A percentile compares a stretch with the other conserved stretches of the same genome.
phyloP scores from a whole-genome alignment of 2,888 invertebrate species.

The Conchocele bisecta region DNA sequence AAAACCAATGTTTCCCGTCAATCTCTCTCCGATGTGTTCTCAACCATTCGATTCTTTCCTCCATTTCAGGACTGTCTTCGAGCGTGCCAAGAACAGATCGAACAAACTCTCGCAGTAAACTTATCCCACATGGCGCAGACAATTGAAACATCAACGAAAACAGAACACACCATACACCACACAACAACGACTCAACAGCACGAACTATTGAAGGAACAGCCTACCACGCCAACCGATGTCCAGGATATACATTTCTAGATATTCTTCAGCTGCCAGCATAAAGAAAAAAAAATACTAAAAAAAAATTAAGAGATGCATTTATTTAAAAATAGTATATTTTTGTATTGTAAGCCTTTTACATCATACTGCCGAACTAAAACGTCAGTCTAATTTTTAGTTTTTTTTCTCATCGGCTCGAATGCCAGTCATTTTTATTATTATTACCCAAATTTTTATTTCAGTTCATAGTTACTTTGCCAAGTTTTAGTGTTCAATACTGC shows the following conservation, averaged over 20 bases:
- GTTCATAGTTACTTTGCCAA: too few species aligned
- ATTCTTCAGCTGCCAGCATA: conserved; percentile 5
- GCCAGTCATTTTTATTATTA: too few species aligned
- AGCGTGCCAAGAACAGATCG: conserved; percentile 81
- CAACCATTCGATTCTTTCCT: too few species aligned
- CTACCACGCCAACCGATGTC: conserved; percentile 93
- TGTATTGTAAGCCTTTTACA: too few species aligned
- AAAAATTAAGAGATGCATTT: too few species aligned
- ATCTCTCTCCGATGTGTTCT: too few species aligned
- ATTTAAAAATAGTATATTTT: too few species aligned
- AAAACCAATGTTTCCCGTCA: not conserved
- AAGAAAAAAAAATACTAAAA: conserved; percentile 17
- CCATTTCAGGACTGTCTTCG: conserved; percentile 80
- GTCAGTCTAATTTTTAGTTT: too few species aligned
- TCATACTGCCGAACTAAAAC: too few species aligned
- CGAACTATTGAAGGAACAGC: conserved; percentile 79
- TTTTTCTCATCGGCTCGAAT: too few species aligned
- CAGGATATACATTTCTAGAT: conserved; percentile 91
- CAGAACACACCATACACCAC: conserved; percentile 55
- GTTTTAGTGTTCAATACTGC: too few species aligned
- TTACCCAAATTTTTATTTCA: too few species aligned
- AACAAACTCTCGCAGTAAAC: conserved; percentile 77
- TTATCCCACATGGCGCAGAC: conserved; percentile 64
- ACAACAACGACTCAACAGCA: conserved; percentile 42
- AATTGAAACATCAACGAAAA: conserved; percentile 58